Percentiles rank a stretch among this genome's conserved stretches.
These are phyloP conservation scores for Heterotilapia buettikoferi DNA, from an alignment of 2,113 vertebrate genomes.

Conservation along the genomic window DNA sequence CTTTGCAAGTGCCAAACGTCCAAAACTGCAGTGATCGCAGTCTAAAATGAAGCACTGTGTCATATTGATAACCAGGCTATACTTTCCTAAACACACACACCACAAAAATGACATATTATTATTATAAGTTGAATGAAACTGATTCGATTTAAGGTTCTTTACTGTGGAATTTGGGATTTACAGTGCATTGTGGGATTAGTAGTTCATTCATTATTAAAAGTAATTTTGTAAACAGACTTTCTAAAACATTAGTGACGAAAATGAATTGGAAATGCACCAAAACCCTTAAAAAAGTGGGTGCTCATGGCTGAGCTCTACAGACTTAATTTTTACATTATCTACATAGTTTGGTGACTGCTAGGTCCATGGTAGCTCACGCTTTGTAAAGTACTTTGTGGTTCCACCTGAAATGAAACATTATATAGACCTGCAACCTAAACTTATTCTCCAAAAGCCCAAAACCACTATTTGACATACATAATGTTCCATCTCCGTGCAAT, in stretches of 20 bases:
- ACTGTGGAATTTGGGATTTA: neutral
- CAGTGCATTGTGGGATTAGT: neutral
- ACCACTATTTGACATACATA: neutral
- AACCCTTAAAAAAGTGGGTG: neutral
- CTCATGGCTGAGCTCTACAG: neutral
- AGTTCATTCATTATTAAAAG: neutral
- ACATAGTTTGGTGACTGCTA: neutral
- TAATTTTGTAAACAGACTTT: neutral
- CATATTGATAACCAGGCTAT: neutral
- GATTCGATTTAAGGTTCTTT: neutral
- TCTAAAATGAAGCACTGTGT: neutral
- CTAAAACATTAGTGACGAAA: rapidly evolving
- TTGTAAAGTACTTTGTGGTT: neutral
- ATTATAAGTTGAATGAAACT: neutral
- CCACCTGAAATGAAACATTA: neutral
- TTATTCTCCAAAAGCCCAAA: neutral
- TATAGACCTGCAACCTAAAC: neutral
- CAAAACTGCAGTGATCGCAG: neutral
- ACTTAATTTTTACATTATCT: neutral
- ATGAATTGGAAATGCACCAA: neutral
- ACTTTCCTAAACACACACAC: neutral
- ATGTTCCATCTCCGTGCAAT: neutral
- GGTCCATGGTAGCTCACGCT: neutral
- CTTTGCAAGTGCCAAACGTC: neutral
- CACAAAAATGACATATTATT: neutral